A percentile compares a stretch with the other conserved stretches of the same genome.
Evolutionary conservation across 1,140 invertebrate species (phyloP).

Genomic region (Drosophila saltans): DNA sequence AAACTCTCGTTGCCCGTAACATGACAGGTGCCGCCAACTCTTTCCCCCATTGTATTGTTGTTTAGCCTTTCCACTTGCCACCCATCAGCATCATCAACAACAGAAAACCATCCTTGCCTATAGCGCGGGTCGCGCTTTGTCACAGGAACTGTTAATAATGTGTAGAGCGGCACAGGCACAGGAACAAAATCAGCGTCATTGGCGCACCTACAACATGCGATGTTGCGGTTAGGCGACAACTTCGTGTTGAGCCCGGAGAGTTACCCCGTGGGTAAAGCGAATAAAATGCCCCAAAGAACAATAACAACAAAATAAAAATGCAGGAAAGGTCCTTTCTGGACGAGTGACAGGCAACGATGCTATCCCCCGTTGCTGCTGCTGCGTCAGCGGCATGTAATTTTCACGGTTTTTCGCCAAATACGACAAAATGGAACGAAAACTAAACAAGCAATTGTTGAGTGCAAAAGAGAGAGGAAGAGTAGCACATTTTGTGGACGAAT

Average conservation of each 20-base stretch:
- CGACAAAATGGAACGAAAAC: conserved; percentile 60
- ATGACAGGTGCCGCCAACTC: conserved; percentile 64
- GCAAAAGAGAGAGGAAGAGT: neutral
- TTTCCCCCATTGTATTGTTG: neutral
- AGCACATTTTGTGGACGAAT: neutral
- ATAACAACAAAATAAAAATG: conserved; percentile 42
- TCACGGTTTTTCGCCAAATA: conserved; percentile 74
- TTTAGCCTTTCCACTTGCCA: neutral
- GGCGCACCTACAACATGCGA: conserved; percentile 82
- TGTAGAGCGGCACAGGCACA: conserved; percentile 50
- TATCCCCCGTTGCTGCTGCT: conserved; percentile 23
- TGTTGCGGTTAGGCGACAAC: conserved; percentile 77
- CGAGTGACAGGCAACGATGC: conserved; percentile 73
- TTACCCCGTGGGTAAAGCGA: conserved; percentile 25
- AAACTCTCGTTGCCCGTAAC: conserved; percentile 53
- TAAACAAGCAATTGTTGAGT: conserved; percentile 15
- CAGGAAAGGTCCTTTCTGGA: conserved; percentile 24
- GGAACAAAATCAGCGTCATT: conserved; percentile 82
- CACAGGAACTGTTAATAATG: conserved; percentile 82
- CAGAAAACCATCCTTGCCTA: conserved; percentile 19
- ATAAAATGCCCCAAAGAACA: conserved; percentile 43
- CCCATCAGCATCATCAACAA: neutral
- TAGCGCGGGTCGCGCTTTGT: conserved; percentile 61
- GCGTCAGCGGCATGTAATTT: conserved; percentile 78
- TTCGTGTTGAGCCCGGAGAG: conserved; percentile 64